Percentiles rank a stretch among this genome's conserved stretches.
These are phyloP conservation scores for Gavialis gangeticus DNA, from an alignment of 2,113 vertebrate genomes.

Conservation along the genomic window DNA sequence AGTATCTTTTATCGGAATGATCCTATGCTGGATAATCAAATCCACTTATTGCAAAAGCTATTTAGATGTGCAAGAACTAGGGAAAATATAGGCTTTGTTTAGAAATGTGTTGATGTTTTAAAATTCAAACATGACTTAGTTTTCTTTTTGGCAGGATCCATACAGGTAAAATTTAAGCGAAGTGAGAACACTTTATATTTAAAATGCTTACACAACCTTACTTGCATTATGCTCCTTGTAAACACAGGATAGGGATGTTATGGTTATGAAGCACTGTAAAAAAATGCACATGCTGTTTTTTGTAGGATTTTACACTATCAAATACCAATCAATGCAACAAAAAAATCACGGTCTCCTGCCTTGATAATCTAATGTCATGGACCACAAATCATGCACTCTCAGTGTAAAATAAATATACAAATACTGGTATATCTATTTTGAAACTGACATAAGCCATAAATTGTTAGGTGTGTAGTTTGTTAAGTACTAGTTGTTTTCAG, in stretches of 20 bases:
- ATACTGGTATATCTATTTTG: background rate
- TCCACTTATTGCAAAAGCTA: constrained; percentile 45
- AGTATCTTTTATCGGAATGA: background rate
- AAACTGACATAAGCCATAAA: background rate
- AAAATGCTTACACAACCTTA: background rate
- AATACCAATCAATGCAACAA: constrained; percentile 10
- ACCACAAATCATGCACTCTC: background rate
- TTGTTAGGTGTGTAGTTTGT: background rate
- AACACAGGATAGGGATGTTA: background rate
- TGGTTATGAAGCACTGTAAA: background rate
- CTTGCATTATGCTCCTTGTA: background rate
- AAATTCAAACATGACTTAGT: constrained; percentile 31
- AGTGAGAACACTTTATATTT: background rate
- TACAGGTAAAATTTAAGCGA: constrained; percentile 32
- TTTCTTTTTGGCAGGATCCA: constrained; percentile 23
- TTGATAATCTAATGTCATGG: background rate
- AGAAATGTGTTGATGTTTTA: background rate
- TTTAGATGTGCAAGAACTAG: constrained; percentile 29
- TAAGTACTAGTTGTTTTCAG: background rate
- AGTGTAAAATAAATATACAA: background rate
- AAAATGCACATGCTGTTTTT: background rate
- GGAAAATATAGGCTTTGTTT: background rate
- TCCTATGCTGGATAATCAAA: constrained; percentile 10
- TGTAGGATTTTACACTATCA: constrained; percentile 6
- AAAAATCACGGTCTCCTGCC: background rate